Evolutionary conservation across 2,888 invertebrate genomes (phyloP).

Genomic region (Macrosiphum euphorbiae): DNA sequence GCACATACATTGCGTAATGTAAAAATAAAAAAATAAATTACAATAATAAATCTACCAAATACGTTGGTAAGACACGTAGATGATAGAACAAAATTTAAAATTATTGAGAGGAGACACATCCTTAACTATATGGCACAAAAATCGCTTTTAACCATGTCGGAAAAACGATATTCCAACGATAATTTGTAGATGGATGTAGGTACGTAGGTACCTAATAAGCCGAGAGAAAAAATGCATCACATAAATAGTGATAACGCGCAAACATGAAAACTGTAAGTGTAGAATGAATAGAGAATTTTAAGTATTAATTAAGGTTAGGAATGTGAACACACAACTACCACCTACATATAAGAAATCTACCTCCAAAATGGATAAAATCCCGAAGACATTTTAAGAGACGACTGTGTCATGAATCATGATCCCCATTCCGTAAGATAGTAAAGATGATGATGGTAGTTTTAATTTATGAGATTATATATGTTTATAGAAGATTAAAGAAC

Average conservation of each 20-base stretch:
- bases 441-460: background rate
- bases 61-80: too few relatives aligned
- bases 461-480: conserved; percentile 16
- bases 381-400: background rate
- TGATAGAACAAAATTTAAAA: too few relatives aligned
- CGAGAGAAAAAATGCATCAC: background rate
- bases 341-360: background rate
- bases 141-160: too few relatives aligned
- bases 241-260: background rate
- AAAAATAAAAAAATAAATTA: background rate
- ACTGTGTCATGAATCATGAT: background rate
- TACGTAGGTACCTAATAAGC: too few relatives aligned
- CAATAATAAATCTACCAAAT: too few relatives aligned
- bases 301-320: background rate
- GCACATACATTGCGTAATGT: background rate
- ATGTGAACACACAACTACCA: background rate
- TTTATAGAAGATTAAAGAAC: conserved; percentile 13
- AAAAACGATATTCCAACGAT: background rate
- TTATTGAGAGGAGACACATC: too few relatives aligned
- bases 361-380: background rate
- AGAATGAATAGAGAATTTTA: background rate
- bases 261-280: background rate
- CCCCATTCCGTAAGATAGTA: background rate
- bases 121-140: too few relatives aligned
- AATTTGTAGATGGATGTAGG: background rate